A percentile compares a stretch with the other conserved stretches of the same genome.
Evolutionary conservation across 2,113 vertebrate species (phyloP).

Genomic region (Chaetorhynchus papuensis): DNA sequence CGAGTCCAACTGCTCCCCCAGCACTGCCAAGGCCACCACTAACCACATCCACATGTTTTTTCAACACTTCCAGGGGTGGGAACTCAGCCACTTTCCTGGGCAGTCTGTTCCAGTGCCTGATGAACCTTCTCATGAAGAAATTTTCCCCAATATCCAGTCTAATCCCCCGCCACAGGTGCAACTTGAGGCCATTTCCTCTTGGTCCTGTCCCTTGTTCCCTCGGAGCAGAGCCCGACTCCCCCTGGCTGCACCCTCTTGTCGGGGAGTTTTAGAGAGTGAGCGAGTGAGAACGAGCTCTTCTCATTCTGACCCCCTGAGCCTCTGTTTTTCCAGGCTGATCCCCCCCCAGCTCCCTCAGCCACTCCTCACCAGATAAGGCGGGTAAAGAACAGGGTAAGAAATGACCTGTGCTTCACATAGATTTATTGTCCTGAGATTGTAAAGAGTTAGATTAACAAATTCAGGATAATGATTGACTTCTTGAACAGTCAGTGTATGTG

Average conservation of each 20-base stretch:
- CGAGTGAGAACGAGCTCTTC: not conserved
- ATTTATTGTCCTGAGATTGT: not conserved
- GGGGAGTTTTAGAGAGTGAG: not conserved
- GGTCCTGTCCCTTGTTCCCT: not conserved
- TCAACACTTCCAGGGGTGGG: not conserved
- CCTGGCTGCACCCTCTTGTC: not conserved
- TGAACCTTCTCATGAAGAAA: not conserved
- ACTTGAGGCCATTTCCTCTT: not conserved
- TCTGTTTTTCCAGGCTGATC: not conserved
- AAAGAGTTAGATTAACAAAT: not conserved
- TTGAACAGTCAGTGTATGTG: not conserved
- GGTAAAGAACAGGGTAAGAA: not conserved
- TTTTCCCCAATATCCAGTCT: not conserved
- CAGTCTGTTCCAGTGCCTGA: not conserved
- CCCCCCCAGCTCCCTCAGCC: not conserved
- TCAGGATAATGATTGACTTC: not conserved
- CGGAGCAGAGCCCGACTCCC: not conserved
- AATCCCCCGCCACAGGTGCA: too few species aligned
- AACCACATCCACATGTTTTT: not conserved
- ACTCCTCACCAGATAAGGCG: not conserved
- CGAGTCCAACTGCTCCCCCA: rapidly evolving
- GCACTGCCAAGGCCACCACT: not conserved
- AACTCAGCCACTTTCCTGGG: not conserved
- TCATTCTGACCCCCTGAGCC: not conserved
- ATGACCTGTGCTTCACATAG: not conserved